phyloP scores from a whole-genome alignment of 2,888 invertebrate genomes.

The Pollenia labialis region DNA sequence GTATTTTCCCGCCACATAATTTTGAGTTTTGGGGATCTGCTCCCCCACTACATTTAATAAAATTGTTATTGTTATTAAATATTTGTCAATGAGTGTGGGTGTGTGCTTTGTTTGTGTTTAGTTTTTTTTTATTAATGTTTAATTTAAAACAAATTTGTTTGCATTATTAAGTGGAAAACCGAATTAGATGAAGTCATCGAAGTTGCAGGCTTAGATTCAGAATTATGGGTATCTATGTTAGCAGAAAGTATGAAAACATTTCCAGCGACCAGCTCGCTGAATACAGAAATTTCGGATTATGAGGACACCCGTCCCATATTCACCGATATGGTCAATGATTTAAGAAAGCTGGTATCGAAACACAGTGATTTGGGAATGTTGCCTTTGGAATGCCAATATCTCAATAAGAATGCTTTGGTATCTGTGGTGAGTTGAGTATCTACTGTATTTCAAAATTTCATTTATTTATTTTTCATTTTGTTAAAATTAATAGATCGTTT shows the following conservation, averaged over 20 bases:
- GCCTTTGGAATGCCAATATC: constrained; percentile 97
- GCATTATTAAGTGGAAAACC: constrained; percentile 90
- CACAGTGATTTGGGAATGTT: constrained; percentile 94
- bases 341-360: constrained; percentile 92
- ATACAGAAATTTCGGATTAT: constrained; percentile 94
- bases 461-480: background rate
- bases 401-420: constrained; percentile 95
- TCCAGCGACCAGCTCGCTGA: constrained; percentile 94
- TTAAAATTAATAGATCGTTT: background rate
- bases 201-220: constrained; percentile 95
- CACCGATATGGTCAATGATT: constrained; percentile 93
- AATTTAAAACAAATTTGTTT: background rate
- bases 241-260: constrained; percentile 97
- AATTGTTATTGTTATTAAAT: constrained; percentile 50
- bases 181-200: constrained; percentile 97
- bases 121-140: background rate
- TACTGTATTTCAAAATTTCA: background rate
- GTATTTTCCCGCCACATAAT: constrained; percentile 71
- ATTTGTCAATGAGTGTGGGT: constrained; percentile 2
- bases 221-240: constrained; percentile 98
- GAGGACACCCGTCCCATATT: constrained; percentile 96
- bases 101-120: background rate
- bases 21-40: background rate
- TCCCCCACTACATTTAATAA: constrained; percentile 18
- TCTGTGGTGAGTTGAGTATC: constrained; percentile 88